phyloP scores from a whole-genome alignment of 2,797 vertebrate genomes.

The Helarctos malayanus region DNA sequence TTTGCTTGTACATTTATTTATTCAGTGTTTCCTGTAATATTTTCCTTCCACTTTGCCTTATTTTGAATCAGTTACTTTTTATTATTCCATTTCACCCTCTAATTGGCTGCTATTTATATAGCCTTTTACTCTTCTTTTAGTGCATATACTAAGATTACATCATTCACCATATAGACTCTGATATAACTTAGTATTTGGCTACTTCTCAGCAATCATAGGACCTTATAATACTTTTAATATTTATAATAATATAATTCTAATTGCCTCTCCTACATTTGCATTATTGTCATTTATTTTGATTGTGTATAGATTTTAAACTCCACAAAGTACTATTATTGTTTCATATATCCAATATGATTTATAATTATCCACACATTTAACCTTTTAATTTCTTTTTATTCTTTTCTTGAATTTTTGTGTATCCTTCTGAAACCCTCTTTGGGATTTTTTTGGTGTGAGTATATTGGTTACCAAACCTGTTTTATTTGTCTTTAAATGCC shows the following conservation, averaged over 20 bases:
- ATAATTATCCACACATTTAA: not conserved
- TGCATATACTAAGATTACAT: not conserved
- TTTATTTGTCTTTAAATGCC: conserved; percentile 1
- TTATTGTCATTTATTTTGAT: not conserved
- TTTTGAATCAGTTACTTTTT: conserved; percentile 22
- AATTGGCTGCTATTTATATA: not conserved
- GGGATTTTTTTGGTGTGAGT: not conserved
- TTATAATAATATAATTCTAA: not conserved
- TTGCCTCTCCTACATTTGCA: not conserved
- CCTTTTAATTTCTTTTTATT: conserved; percentile 31
- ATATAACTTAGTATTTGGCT: not conserved
- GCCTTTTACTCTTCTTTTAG: not conserved
- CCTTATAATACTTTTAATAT: not conserved
- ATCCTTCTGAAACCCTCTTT: not conserved
- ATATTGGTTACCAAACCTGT: not conserved
- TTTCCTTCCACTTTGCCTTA: not conserved
- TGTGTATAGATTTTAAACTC: not conserved
- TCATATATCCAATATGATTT: not conserved
- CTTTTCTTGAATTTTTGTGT: conserved; percentile 29
- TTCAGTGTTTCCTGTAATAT: not conserved
- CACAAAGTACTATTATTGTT: not conserved
- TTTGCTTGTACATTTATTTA: not conserved
- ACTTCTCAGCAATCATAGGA: conserved; percentile 16
- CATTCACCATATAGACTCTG: not conserved
- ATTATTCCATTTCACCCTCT: not conserved